phyloP scores from a whole-genome alignment of 1,140 invertebrate species.

The Grapholita molesta region DNA sequence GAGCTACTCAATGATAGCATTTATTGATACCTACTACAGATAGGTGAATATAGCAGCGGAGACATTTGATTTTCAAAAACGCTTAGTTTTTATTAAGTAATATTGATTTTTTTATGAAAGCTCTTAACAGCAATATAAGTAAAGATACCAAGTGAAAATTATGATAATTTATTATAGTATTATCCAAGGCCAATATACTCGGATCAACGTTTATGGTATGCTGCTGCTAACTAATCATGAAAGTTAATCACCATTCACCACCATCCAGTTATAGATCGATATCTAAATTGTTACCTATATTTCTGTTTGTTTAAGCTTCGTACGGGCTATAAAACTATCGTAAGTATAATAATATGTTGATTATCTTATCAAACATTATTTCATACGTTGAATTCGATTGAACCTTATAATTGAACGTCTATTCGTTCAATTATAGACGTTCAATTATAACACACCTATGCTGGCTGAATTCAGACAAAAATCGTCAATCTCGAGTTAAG shows the following conservation, averaged over 20 bases:
- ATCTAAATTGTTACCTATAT: neutral
- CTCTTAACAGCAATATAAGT: neutral
- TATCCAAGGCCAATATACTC: neutral
- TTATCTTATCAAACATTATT: too few species aligned
- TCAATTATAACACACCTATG: too few species aligned
- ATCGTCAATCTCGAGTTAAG: neutral
- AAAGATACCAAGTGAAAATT: neutral
- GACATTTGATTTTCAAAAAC: neutral
- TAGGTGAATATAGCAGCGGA: neutral
- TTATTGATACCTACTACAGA: neutral
- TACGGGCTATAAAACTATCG: too few species aligned
- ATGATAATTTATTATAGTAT: neutral
- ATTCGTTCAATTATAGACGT: too few species aligned
- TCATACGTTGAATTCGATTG: too few species aligned
- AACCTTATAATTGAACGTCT: too few species aligned
- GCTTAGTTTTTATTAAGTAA: neutral
- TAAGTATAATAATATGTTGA: too few species aligned
- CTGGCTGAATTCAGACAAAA: too few species aligned
- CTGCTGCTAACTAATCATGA: neutral
- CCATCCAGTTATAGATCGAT: neutral
- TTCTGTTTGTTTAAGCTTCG: too few species aligned
- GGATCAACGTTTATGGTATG: neutral
- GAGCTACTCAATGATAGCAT: slow-evolving; percentile 8
- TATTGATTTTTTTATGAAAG: neutral
- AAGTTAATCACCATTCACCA: neutral